phyloP scores from a whole-genome alignment of 2,888 invertebrate genomes.

The Phyto melanocephala region DNA sequence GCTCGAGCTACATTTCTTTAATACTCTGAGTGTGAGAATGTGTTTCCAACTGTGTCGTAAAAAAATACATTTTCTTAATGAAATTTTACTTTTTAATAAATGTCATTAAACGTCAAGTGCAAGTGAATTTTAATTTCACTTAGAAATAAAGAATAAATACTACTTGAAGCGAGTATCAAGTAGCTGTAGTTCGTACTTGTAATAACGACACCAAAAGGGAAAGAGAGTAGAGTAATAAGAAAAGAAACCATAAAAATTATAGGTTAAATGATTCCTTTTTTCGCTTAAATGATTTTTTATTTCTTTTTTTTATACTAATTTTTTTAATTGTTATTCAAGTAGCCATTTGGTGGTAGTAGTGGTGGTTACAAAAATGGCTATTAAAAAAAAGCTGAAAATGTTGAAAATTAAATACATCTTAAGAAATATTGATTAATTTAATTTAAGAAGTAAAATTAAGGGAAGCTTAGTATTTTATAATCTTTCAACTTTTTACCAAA shows the following conservation, averaged over 20 bases:
- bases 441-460: neutral
- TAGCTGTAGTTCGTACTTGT: neutral
- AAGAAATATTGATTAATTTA: neutral
- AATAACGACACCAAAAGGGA: neutral
- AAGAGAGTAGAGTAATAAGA: neutral
- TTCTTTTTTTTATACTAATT: neutral
- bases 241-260: constrained; percentile 37
- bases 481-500: too few relatives aligned
- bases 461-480: too few relatives aligned
- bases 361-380: constrained; percentile 22
- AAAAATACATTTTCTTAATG: constrained; percentile 56
- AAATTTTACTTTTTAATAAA: constrained; percentile 65
- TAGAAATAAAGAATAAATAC: neutral
- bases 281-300: constrained; percentile 17
- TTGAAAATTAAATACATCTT: neutral
- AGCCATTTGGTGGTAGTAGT: neutral
- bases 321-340: constrained; percentile 16
- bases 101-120: constrained; percentile 63
- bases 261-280: constrained; percentile 35
- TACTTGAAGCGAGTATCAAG: neutral
- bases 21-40: neutral
- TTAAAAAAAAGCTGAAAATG: constrained; percentile 11
- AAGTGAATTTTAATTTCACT: constrained; percentile 58
- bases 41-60: constrained; percentile 5
- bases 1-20: neutral